Percentiles rank a stretch among this genome's conserved stretches.
Conservation (phyloP, 2,113 vertebrate genomes). For the Brachyhypopomus gauderio region DNA sequence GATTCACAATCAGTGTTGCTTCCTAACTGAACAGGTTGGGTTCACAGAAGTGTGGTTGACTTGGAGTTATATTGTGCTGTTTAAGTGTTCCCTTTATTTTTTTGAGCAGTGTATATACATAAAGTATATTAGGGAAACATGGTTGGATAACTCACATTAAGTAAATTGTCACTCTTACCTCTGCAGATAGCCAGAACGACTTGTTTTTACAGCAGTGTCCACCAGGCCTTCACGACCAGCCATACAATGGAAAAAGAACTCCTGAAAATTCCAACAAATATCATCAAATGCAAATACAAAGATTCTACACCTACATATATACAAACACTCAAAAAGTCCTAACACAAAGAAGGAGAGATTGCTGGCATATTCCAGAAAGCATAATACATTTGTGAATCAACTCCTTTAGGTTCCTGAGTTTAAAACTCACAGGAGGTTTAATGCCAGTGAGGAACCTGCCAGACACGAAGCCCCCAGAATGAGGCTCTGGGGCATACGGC, state of each 20-base stretch:
- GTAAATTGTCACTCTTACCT: slow-evolving; percentile 73
- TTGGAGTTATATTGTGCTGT: too few species aligned
- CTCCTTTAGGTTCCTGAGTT: not conserved
- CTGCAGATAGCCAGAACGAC: slow-evolving; percentile 94
- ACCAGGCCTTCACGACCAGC: slow-evolving; percentile 96
- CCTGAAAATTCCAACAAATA: slow-evolving; percentile 69
- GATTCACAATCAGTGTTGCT: too few species aligned
- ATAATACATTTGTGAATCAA: not conserved
- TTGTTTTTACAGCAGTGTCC: slow-evolving; percentile 97
- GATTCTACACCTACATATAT: not conserved
- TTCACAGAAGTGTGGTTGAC: too few species aligned
- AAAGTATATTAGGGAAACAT: too few species aligned
- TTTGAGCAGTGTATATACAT: too few species aligned
- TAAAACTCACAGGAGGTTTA: slow-evolving; percentile 83
- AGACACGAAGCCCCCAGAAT: slow-evolving; percentile 92
- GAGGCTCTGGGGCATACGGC: slow-evolving; percentile 86
- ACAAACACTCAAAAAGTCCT: not conserved
- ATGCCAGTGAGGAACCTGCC: slow-evolving; percentile 97
- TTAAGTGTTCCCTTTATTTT: too few species aligned
- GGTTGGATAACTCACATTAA: not conserved
- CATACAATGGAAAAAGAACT: slow-evolving; percentile 99
- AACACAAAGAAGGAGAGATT: not conserved
- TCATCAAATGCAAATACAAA: too few species aligned
- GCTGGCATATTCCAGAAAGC: not conserved
- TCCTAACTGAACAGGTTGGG: too few species aligned